Evolutionary conservation across 2,113 vertebrate species (phyloP).

Genomic region (Promerops cafer): DNA sequence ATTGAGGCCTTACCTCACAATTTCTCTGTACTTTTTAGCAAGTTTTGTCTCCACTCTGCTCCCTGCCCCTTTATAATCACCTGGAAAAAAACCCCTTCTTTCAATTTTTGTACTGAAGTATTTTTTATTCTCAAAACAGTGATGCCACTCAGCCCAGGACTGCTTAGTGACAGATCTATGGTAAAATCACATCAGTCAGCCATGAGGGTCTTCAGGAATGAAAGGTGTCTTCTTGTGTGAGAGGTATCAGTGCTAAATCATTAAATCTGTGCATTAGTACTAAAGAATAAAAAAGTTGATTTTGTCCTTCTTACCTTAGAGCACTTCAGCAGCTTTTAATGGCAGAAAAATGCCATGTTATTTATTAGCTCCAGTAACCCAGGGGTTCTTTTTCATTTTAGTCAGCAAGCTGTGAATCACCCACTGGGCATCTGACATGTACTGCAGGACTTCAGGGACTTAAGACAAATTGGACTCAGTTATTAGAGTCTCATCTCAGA

Average conservation of each 20-base stretch:
- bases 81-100: rapidly evolving
- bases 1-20: not conserved
- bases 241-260: not conserved
- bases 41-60: rapidly evolving
- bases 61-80: rapidly evolving
- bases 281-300: slow-evolving; percentile 7
- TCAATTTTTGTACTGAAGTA: not conserved
- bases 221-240: not conserved
- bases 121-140: not conserved
- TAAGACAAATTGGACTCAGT: slow-evolving; percentile 38
- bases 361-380: slow-evolving; percentile 54
- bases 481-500: slow-evolving; percentile 34
- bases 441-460: slow-evolving; percentile 34
- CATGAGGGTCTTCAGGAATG: not conserved
- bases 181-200: not conserved
- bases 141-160: not conserved
- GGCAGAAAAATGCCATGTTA: slow-evolving; percentile 30
- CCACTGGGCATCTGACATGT: slow-evolving; percentile 14
- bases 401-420: slow-evolving; percentile 60
- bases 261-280: not conserved
- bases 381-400: slow-evolving; percentile 51
- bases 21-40: not conserved
- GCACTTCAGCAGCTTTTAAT: slow-evolving; percentile 1
- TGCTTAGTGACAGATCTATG: not conserved
- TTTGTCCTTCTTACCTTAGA: not conserved